Percentiles rank a stretch among this genome's conserved stretches.
phyloP scores from a whole-genome alignment of 2,113 vertebrate species.

The Neodontobutis hainanensis region DNA sequence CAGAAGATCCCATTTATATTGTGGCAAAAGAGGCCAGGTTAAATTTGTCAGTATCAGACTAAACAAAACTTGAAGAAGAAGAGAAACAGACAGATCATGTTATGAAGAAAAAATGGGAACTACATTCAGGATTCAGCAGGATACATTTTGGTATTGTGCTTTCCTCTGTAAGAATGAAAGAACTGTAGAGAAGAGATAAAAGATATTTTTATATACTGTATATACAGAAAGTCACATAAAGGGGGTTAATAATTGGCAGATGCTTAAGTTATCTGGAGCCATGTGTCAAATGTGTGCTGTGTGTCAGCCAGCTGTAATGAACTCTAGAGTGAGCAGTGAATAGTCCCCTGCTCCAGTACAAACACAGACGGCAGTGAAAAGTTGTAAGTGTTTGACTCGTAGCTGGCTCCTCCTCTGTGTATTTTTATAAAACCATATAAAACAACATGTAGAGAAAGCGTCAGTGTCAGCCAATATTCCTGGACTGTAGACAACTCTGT shows the following conservation, averaged over 20 bases:
- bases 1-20: conserved; percentile 51
- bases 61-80: conserved; percentile 54
- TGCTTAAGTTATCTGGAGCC: conserved; percentile 29
- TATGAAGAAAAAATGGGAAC: conserved; percentile 25
- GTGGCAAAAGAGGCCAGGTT: conserved; percentile 28
- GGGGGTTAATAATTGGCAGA: neutral
- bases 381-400: conserved; percentile 56
- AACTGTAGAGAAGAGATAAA: neutral
- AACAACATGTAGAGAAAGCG: conserved; percentile 50
- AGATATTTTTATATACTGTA: no score
- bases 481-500: conserved; percentile 51
- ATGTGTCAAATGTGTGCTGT: conserved; percentile 34
- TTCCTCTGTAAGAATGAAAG: conserved; percentile 7
- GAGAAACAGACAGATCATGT: conserved; percentile 31
- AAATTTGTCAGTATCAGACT: conserved; percentile 46
- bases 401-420: conserved; percentile 60
- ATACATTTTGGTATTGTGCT: conserved; percentile 12
- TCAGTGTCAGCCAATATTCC: conserved; percentile 69
- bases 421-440: conserved; percentile 71
- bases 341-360: conserved; percentile 44
- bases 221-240: no score
- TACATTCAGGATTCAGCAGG: conserved; percentile 12
- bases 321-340: conserved; percentile 32
- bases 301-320: conserved; percentile 41
- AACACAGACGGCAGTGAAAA: conserved; percentile 59